Base-by-base conservation (phyloP, 2,888 invertebrate species). In the Volucella inflata region DNA sequence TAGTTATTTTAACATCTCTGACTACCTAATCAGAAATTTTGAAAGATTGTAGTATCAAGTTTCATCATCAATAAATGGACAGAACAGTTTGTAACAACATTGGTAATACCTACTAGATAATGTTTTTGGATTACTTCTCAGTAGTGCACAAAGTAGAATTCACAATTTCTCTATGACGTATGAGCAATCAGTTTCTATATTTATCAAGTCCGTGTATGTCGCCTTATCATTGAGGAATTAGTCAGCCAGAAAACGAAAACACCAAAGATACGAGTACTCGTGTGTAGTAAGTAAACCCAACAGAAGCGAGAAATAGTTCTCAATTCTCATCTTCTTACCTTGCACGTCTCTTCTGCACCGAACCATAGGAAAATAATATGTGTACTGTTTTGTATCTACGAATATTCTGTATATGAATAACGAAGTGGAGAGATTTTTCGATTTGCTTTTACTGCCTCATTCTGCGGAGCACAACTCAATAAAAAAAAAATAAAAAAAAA, bases 181-280 rank as follows among this genome's bases (percentile, higher is more conserved):
- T 72, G 71, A 80, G 67, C 60, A 76, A 68, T 68, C n/a, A 72
- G 62, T 64, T 72, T 85, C 85, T 85, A 85, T 72, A 71, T 85
- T 81, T 81, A 85, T 55, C 62, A 12, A 48, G 21, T 51, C 50
- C 44, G 57, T 74, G 62, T 50, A 44, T 62, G 67, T 30, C 62
- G 57, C 53, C 59, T 65, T 71, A 82, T 65, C 55, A 46, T 55
- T n/a, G n/a, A 11, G 30, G 57, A 55, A 71, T 85, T 80, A 84
- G 84, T 84, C 84, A 84, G 48, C 75, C 14, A 55, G 36, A 17
- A 53, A 48, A 75, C 50, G 16, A 59, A 65, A 70, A 68, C 44
- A 60, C 21, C 11, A 30, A 57, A 51, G 50, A 64, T 74, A 6
- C 30, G 4, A 6, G 30, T 30, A n/a, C n/a, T n/a, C n/a, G n/a